These are phyloP conservation scores for Heliconius congener DNA, from an alignment of 1,140 invertebrate species.

Conservation along the genomic window DNA sequence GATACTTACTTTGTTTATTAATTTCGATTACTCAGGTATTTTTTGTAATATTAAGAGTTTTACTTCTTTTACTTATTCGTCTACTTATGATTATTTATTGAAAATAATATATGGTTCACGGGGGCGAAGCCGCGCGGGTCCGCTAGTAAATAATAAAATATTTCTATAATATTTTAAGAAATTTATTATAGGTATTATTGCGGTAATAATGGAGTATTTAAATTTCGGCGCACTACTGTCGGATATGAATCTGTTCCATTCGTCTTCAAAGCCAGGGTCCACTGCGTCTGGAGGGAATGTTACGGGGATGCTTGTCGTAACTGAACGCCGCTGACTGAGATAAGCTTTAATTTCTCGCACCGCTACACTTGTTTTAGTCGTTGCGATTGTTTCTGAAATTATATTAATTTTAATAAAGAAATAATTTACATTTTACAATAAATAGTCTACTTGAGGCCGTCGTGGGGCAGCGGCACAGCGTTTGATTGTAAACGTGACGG, in stretches of 20 bases:
- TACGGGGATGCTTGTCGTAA: neutral
- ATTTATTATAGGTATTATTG: conserved; percentile 64
- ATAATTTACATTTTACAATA: too few species aligned
- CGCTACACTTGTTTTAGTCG: conserved; percentile 44
- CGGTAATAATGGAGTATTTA: conserved; percentile 38
- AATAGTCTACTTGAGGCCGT: too few species aligned
- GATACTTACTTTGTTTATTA: too few species aligned
- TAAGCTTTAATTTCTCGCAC: conserved; percentile 54
- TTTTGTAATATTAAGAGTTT: too few species aligned
- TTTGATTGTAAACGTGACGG: too few species aligned
- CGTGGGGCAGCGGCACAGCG: too few species aligned
- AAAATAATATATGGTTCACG: too few species aligned
- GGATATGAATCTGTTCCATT: conserved; percentile 55
- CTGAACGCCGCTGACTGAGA: conserved; percentile 44
- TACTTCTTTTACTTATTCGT: too few species aligned
- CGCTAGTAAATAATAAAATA: neutral
- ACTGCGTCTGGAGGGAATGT: conserved; percentile 48
- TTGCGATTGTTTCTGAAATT: neutral
- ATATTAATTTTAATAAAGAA: neutral
- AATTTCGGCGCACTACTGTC: conserved; percentile 32
- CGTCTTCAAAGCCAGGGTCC: conserved; percentile 40
- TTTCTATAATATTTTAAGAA: conserved; percentile 56
- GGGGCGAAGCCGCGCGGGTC: too few species aligned
- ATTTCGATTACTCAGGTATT: too few species aligned
- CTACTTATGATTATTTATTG: too few species aligned